Base-by-base conservation (phyloP, 2,113 vertebrate species). In the Perca fluviatilis region DNA sequence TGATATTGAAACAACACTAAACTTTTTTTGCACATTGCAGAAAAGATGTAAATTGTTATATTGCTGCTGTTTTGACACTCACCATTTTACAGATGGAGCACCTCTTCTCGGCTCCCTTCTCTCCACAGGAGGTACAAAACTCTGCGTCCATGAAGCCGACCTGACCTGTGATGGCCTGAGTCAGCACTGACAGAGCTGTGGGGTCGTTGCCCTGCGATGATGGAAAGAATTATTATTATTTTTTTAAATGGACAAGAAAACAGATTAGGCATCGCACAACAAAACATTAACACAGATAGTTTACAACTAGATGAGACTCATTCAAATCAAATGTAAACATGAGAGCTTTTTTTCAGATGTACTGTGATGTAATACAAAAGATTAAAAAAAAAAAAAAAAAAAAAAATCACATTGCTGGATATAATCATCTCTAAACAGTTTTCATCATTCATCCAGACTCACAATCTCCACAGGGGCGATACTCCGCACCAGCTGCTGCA, bases 11-110 rank as follows among this genome's bases (percentile, higher is more conserved):
- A 11, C 40, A 40, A 40, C 40, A 43, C 40, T 40, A 2, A 40
- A 40, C 40, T 8, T 40, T 25, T 36, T 25, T 54, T n/a, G 12
- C 18, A 33, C 36, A 14, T 6, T n/a, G 50, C 4, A 30, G 1
- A 36, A 36, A 16, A 43, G 2, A 8, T 18, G 18, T 5, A 2
- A 16, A 47, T 2, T 3, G 4, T 6, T 12, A 25, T 15, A 6
- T 9, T 16, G 1, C 23, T 25, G 5, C 4, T 6, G 18, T 70
- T 57, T 19, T 10, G 27, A 3, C 0, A 1, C 62, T 95, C 95
- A 99, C 98, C 98, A 96, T 97, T 96, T 99, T 99, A 89, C 98
- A 99, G 14, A 98, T 93, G 6, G 98, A 99, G 78, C 98, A 99
- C 68, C 97, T 96, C 92, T 99, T 99, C 87, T 96, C 96, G 0